Base-by-base conservation (phyloP, 2,797 vertebrate genomes). In the Mormyrops attenuatus region DNA sequence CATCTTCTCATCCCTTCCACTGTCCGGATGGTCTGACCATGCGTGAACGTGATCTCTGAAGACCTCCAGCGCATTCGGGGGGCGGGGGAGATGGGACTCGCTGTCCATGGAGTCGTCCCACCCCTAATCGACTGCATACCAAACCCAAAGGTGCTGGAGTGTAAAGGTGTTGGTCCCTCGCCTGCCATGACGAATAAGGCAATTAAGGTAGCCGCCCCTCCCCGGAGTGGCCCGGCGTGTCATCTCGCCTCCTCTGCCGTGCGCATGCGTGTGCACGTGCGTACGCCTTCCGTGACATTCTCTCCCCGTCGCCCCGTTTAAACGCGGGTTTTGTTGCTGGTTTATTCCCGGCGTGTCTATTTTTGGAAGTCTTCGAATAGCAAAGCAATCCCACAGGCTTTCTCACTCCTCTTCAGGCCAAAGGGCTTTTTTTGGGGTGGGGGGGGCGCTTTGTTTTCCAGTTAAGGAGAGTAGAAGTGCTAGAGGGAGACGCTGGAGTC, bases 121-220 rank as follows among this genome's bases (percentile, higher is more conserved):
- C 92, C 94, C 94, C 95, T 95, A 95, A 96, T 96, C 95, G 95
- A 95, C 94, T 95, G 94, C 94, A 94, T 94, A 96, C 95, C 94
- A 95, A 95, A 94, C 95, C 94, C 95, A 96, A 95, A 96, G 96
- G 96, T 95, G 95, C 94, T 92, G 92, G 93, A 94, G 94, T 94
- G 94, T 94, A 91, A 94, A 95, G 94, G 95, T 93, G 94, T 93
- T 94, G 95, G 94, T 95, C 94, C 93, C 91, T 91, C 94, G 94
- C 92, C 94, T 95, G 94, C 92, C 92, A 92, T 94, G 95, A 95
- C 95, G 94, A 94, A 95, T 94, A 95, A 96, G 93, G 93, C 95
- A 95, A 96, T 96, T 96, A 96, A 90, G 90, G 90, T 89, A 89
- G 90, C 91, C 87, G 8, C 26, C 63, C 84, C 44, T 20, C 5